These are phyloP conservation scores for Taxidea taxus DNA, from an alignment of 2,113 vertebrate genomes.

Conservation along the genomic window DNA sequence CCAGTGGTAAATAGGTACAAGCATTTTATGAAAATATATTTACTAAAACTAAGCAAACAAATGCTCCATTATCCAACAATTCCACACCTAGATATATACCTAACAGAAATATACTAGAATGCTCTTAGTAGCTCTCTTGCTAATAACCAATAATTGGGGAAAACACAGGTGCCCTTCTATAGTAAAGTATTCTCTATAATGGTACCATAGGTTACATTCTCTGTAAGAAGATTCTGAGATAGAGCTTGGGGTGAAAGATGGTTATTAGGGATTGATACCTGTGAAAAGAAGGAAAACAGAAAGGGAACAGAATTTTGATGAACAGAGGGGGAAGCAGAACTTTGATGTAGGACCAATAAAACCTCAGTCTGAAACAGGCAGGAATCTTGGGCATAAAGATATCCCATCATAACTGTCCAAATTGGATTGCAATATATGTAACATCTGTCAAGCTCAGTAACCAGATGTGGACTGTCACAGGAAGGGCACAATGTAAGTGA, in stretches of 20 bases:
- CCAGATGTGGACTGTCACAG: neutral
- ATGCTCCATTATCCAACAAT: neutral
- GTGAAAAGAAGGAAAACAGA: neutral
- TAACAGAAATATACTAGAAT: neutral
- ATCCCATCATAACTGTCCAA: neutral
- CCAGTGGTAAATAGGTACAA: neutral
- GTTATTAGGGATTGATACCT: neutral
- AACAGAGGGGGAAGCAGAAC: no score
- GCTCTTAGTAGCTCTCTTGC: neutral
- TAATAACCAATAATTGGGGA: neutral
- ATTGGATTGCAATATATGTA: neutral
- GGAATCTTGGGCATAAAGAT: neutral
- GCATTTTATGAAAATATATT: neutral
- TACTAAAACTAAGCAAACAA: neutral
- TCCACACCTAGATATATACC: neutral
- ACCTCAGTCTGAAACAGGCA: neutral
- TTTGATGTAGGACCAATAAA: neutral
- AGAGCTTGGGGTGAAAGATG: neutral
- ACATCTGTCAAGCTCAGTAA: neutral
- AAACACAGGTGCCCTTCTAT: neutral
- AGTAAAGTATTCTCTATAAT: neutral
- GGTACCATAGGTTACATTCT: neutral
- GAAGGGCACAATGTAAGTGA: neutral
- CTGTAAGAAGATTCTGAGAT: neutral
- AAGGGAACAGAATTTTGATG: neutral